Conservation (phyloP, 2,113 vertebrate genomes). For the Cyprinodon brontotheroides region DNA sequence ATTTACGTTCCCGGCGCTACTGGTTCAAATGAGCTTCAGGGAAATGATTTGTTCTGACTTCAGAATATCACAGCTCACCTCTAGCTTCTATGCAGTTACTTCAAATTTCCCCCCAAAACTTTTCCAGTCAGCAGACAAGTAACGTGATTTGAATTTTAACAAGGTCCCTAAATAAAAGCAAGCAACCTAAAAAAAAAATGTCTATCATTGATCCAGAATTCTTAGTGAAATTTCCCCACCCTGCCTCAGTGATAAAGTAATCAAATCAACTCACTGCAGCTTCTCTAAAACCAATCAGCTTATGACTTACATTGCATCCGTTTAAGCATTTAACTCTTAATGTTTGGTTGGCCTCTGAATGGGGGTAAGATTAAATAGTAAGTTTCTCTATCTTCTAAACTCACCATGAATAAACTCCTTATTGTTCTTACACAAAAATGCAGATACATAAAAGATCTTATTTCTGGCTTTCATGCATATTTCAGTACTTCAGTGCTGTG, state of each 20-base stretch:
- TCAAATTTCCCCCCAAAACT: neutral
- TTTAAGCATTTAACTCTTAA: neutral
- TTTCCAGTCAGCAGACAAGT: neutral
- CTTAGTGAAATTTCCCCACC: neutral
- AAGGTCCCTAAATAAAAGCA: neutral
- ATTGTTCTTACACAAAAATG: no score
- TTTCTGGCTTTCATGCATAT: no score
- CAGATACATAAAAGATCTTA: no score
- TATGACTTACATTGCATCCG: neutral
- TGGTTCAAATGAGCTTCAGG: neutral
- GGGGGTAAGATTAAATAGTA: no score
- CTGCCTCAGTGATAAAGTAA: neutral
- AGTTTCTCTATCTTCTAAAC: no score
- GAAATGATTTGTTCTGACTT: neutral
- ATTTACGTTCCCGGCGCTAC: neutral
- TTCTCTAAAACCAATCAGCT: constrained; percentile 1
- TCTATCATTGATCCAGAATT: neutral
- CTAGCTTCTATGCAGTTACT: neutral
- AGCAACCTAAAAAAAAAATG: neutral
- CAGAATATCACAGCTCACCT: neutral
- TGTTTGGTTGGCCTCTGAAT: no score
- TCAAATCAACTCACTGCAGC: neutral
- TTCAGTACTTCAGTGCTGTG: no score
- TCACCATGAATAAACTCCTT: no score
- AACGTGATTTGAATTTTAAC: neutral